Conservation (phyloP, 2,113 vertebrate species). For the Misgurnus mizolepis region DNA sequence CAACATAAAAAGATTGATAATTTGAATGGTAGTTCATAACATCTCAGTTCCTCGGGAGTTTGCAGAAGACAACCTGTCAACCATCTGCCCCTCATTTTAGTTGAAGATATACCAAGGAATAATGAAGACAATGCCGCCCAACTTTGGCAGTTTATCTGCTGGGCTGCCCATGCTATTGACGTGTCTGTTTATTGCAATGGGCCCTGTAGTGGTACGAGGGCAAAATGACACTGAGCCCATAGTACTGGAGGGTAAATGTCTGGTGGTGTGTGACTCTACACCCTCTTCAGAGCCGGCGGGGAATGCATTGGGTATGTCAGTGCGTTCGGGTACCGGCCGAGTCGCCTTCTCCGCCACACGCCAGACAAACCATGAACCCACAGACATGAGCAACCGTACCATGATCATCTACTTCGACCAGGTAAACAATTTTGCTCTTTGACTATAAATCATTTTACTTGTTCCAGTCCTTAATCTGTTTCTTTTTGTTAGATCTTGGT, state of each 20-base stretch:
- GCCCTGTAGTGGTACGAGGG: slow-evolving; percentile 56
- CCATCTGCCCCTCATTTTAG: not conserved
- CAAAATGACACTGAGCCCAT: slow-evolving; percentile 83
- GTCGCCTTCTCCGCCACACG: slow-evolving; percentile 79
- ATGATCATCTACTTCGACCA: slow-evolving; percentile 84
- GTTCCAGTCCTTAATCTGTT: not conserved
- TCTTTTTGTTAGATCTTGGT: slow-evolving; percentile 77
- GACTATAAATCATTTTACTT: not conserved
- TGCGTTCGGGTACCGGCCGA: slow-evolving; percentile 74
- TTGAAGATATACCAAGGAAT: slow-evolving; percentile 16
- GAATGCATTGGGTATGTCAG: slow-evolving; percentile 77
- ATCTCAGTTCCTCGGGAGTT: not conserved
- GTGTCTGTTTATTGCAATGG: slow-evolving; percentile 61
- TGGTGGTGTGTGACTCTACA: slow-evolving; percentile 82
- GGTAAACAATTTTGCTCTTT: slow-evolving; percentile 59
- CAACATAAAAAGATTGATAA: not conserved
- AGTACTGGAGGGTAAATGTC: slow-evolving; percentile 78
- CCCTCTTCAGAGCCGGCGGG: slow-evolving; percentile 73
- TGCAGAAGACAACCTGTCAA: not conserved
- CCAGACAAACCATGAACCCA: slow-evolving; percentile 81
- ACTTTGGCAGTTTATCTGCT: slow-evolving; percentile 20
- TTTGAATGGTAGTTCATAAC: not conserved
- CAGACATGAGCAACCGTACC: slow-evolving; percentile 81
- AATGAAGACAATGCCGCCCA: slow-evolving; percentile 55
- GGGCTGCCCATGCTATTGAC: slow-evolving; percentile 55